Conservation (phyloP, 2,888 invertebrate genomes). For the Watsonalla binaria region DNA sequence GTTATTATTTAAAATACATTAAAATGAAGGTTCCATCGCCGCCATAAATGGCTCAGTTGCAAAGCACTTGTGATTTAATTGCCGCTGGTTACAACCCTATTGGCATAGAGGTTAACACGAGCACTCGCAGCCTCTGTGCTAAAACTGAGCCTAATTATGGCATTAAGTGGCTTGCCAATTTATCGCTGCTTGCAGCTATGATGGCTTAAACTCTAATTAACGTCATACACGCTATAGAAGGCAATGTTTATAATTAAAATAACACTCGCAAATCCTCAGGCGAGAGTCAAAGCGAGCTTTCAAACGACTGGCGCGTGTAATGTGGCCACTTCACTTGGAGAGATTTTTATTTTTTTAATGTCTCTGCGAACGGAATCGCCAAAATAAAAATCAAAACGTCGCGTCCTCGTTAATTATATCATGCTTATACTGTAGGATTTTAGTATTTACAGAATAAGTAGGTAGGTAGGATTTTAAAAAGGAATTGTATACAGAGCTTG, state of each 20-base stretch:
- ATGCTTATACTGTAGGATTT: neutral
- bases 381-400: neutral
- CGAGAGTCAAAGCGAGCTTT: slow-evolving; percentile 63
- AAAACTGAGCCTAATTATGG: slow-evolving; percentile 68
- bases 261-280: slow-evolving; percentile 55
- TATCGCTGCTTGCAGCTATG: slow-evolving; percentile 53
- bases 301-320: slow-evolving; percentile 54
- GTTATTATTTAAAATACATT: too few species aligned
- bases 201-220: slow-evolving; percentile 70
- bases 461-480: too few species aligned
- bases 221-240: slow-evolving; percentile 23
- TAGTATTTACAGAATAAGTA: too few species aligned
- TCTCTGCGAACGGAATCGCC: slow-evolving; percentile 10
- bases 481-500: too few species aligned
- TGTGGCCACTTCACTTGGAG: slow-evolving; percentile 53
- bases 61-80: slow-evolving; percentile 39
- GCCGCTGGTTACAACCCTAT: slow-evolving; percentile 47
- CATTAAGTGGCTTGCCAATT: slow-evolving; percentile 62
- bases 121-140: slow-evolving; percentile 42
- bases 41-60: slow-evolving; percentile 29
- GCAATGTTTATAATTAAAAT: slow-evolving; percentile 78
- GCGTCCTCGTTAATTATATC: neutral
- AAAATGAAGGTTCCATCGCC: neutral
- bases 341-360: slow-evolving; percentile 33
- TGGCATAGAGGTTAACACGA: slow-evolving; percentile 53